Base-by-base conservation (phyloP, 2,888 invertebrate genomes). In the Pheosia gnoma region DNA sequence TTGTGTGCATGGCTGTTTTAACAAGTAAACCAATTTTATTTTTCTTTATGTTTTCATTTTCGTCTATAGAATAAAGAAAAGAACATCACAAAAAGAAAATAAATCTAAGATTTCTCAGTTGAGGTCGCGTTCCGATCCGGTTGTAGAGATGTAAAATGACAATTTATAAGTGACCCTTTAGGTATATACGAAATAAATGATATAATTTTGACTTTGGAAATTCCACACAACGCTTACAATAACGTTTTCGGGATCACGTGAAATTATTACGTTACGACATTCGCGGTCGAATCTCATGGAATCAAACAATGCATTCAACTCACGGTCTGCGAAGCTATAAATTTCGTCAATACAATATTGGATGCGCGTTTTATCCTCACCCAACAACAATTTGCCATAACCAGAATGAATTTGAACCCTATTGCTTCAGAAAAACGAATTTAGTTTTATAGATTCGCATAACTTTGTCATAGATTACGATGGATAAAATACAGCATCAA, bases 341-440 rank as follows among this genome's bases (percentile, higher is more conserved):
- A 87, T 86, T 86, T 82, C 71, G 66, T 71, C 77, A 81, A 84
- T 86, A 87, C 84, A 84, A 85, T 85, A 83, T 81, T 80, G 80
- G 77, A 80, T 80, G 74, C 75, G 66, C 70, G 67, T 71, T 70
- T 73, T 76, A 76, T 72, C 72, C 71, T 67, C 68, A 51, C 60
- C 67, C 72, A 76, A 72, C 25, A 71, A 75, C 77, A 66, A 75
- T 76, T 75, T 65, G 69, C 62, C 65, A 65, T 74, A 73, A 71
- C 62, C 67, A 69, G 68, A 71, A 69, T 60, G 70, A 70, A 79
- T 77, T 79, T 72, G 64, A 72, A 71, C 80, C 78, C 73, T 83
- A 77, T 63, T 58, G 61, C 72, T 64, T 69, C 60, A 45, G 57
- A 38, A 67, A 70, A 70, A 58, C 65, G 62, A 64, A 65, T 71